Base-by-base conservation (phyloP, 1,140 invertebrate species). In the Planococcus citri region DNA sequence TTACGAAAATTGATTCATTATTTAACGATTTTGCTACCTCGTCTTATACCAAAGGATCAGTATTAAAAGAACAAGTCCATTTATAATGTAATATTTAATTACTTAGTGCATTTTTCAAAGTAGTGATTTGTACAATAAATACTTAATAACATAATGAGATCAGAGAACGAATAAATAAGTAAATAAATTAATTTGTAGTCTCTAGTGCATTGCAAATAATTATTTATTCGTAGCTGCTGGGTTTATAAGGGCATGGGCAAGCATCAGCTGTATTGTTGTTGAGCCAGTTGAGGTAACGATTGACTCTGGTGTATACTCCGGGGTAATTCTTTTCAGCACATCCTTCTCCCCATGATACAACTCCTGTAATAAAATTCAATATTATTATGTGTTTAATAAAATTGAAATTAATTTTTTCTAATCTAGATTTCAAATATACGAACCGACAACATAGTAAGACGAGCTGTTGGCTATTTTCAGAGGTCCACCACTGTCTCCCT, bases 291-390 rank as follows among this genome's bases (percentile, higher is more conserved):
- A 88, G 74, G 74, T 86, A 92, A 72, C 86, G 81, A 76, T 89
- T 88, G 1, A 94, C 88, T 71, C 90, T 80, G 0, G 88, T 85
- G 78, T 94, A 95, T 27, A 95, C 90, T 20, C 92, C 92, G 0
- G 92, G 91, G 74, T 84, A 85, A 69, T 87, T 85, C 0, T 86
- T 82, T 75, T 85, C 79, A 1, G 88, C 92, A 75, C 92, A 95
- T 6, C 88, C 88, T 76, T 87, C 84, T 51, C 89, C 89, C 86
- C 88, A 91, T 0, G 87, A 89, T 0, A 90, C 87, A 27, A 73
- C 71, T 12, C 72, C 72, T 73, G 61, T 41, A 12, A 69, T 17
- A 69, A 38, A 67, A 70, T 22, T 25, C 1, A 69, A 22, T 24
- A 57, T 10, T 9, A 57, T 6, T 60, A 6, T n/a, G 20, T 9